phyloP scores from a whole-genome alignment of 2,797 vertebrate genomes.

The Pagetopsis macropterus region DNA sequence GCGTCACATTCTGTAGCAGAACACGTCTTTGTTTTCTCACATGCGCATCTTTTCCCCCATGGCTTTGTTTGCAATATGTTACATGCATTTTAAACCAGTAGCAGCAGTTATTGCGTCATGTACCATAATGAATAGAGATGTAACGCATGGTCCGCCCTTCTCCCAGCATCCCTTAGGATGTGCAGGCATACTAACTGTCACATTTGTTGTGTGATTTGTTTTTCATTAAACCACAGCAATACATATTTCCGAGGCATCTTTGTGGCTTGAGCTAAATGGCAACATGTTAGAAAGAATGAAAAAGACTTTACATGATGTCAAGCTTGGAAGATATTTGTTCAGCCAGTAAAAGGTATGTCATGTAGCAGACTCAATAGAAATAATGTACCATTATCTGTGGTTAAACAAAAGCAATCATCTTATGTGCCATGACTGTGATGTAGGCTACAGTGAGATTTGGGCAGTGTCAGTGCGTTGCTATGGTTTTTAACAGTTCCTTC shows the following conservation, averaged over 20 bases:
- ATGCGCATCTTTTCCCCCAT: background rate
- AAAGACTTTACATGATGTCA: background rate
- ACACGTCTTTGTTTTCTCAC: background rate
- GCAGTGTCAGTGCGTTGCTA: too few species aligned
- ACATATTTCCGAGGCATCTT: background rate
- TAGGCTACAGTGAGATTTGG: too few species aligned
- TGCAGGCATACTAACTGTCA: background rate
- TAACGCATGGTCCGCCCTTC: background rate
- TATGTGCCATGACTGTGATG: too few species aligned
- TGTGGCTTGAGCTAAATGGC: background rate
- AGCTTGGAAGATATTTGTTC: background rate
- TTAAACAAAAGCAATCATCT: too few species aligned
- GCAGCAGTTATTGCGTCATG: slow-evolving; percentile 10
- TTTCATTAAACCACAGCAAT: background rate
- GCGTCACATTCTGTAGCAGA: background rate
- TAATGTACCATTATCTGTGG: too few species aligned
- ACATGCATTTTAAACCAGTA: background rate
- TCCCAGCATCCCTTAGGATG: background rate
- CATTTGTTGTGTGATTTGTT: background rate
- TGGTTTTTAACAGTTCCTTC: too few species aligned
- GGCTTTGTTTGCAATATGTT: slow-evolving; percentile 10
- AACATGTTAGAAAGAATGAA: background rate
- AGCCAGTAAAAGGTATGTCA: too few species aligned
- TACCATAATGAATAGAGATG: slow-evolving; percentile 1
- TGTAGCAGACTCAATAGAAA: too few species aligned